These are phyloP conservation scores for Mormyrus hasselquistii DNA, from an alignment of 2,797 vertebrate species.

Conservation along the genomic window DNA sequence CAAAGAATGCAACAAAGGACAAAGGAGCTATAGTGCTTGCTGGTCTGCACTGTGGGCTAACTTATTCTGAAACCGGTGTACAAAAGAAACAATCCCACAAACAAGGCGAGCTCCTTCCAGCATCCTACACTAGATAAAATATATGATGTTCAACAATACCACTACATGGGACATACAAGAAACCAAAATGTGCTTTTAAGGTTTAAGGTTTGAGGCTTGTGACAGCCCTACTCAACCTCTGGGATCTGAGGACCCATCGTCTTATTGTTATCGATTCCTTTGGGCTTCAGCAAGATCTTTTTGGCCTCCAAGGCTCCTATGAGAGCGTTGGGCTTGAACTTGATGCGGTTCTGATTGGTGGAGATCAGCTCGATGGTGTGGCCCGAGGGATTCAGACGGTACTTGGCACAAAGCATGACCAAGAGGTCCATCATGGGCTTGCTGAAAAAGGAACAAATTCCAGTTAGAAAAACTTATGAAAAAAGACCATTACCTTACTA, in stretches of 20 bases:
- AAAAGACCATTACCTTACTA: background rate
- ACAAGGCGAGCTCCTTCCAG: background rate
- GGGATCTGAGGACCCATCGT: slow-evolving; percentile 70
- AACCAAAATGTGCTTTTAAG: background rate
- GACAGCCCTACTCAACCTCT: slow-evolving; percentile 62
- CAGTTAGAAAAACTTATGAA: background rate
- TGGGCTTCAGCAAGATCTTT: slow-evolving; percentile 78
- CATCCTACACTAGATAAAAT: background rate
- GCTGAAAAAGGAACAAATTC: slow-evolving; percentile 49
- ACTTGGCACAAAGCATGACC: slow-evolving; percentile 81
- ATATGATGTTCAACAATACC: background rate
- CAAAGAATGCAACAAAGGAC: background rate
- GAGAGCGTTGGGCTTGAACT: slow-evolving; percentile 84
- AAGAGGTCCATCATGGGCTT: slow-evolving; percentile 91
- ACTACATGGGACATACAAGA: background rate
- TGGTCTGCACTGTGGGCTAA: background rate
- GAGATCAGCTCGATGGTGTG: slow-evolving; percentile 80
- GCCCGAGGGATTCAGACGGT: slow-evolving; percentile 84
- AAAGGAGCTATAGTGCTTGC: background rate
- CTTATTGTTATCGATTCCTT: slow-evolving; percentile 63
- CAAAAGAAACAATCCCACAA: background rate
- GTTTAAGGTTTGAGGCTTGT: background rate
- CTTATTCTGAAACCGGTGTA: background rate
- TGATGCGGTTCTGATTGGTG: slow-evolving; percentile 71
- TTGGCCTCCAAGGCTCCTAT: slow-evolving; percentile 83